Evolutionary conservation across 2,888 invertebrate species (phyloP).

Genomic region (Neoascia interrupta): DNA sequence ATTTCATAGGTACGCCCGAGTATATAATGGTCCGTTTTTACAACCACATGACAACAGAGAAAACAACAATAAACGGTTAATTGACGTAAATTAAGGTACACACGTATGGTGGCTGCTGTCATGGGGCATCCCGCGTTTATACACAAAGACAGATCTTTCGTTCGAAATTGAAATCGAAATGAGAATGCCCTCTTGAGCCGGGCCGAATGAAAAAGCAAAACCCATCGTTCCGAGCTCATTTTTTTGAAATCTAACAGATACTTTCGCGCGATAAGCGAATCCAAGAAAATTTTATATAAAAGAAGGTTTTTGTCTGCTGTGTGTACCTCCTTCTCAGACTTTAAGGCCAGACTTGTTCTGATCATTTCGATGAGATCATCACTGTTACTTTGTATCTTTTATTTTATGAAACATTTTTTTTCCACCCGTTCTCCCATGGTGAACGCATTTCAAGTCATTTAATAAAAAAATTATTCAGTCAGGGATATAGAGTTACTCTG

Average conservation of each 20-base stretch:
- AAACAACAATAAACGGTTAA: conserved; percentile 67
- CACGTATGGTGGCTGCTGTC: conserved; percentile 65
- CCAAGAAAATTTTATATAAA: conserved; percentile 38
- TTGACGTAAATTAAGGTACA: conserved; percentile 70
- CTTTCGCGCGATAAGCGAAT: conserved; percentile 57
- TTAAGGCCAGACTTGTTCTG: conserved; percentile 63
- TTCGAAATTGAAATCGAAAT: conserved; percentile 50
- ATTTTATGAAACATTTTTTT: conserved; percentile 15
- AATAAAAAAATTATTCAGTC: conserved; percentile 41
- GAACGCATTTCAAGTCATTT: conserved; percentile 51
- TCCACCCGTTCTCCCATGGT: conserved; percentile 10
- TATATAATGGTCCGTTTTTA: conserved; percentile 57
- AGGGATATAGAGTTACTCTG: conserved; percentile 60
- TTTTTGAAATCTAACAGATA: conserved; percentile 66
- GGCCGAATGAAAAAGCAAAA: conserved; percentile 12
- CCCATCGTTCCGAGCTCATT: conserved; percentile 50
- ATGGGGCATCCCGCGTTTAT: conserved; percentile 25
- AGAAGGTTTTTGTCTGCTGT: conserved; percentile 58
- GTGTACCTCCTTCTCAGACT: conserved; percentile 53
- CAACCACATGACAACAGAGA: conserved; percentile 53
- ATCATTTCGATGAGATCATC: conserved; percentile 60
- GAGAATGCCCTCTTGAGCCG: conserved; percentile 53
- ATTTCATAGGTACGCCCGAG: background rate
- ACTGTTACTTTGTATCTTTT: conserved; percentile 29
- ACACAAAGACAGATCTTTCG: conserved; percentile 24